Evolutionary conservation across 2,113 vertebrate genomes (phyloP).

Genomic region (Pungitius pungitius): DNA sequence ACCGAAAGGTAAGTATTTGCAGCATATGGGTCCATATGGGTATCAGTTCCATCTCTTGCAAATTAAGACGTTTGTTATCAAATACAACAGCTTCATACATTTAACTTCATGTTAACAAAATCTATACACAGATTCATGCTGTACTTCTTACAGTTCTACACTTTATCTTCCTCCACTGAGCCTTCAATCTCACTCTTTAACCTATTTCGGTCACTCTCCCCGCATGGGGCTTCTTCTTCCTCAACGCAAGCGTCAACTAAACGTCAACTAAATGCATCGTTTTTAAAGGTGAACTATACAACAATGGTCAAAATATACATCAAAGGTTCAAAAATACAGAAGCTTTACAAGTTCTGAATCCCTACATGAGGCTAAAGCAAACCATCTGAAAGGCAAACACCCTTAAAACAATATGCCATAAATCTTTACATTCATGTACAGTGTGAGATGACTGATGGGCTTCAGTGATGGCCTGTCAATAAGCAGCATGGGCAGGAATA

Average conservation of each 20-base stretch:
- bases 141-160: background rate
- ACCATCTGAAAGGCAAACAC: constrained; percentile 41
- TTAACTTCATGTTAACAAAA: background rate
- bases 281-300: background rate
- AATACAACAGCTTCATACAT: background rate
- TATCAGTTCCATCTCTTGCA: background rate
- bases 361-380: constrained; percentile 28
- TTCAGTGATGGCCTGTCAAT: constrained; percentile 77
- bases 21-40: background rate
- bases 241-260: background rate
- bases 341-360: constrained; percentile 13
- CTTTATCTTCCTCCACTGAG: background rate
- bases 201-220: background rate
- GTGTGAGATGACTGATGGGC: constrained; percentile 65
- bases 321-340: constrained; percentile 3
- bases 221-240: background rate
- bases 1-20: background rate
- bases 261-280: background rate
- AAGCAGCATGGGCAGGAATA: constrained; percentile 75
- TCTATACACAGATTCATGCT: background rate
- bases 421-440: constrained; percentile 58
- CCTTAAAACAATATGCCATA: constrained; percentile 52
- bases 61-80: background rate
- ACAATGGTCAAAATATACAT: background rate
- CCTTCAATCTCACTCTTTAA: background rate